These are phyloP conservation scores for Cantharis rustica DNA, from an alignment of 2,888 invertebrate genomes.

Conservation along the genomic window DNA sequence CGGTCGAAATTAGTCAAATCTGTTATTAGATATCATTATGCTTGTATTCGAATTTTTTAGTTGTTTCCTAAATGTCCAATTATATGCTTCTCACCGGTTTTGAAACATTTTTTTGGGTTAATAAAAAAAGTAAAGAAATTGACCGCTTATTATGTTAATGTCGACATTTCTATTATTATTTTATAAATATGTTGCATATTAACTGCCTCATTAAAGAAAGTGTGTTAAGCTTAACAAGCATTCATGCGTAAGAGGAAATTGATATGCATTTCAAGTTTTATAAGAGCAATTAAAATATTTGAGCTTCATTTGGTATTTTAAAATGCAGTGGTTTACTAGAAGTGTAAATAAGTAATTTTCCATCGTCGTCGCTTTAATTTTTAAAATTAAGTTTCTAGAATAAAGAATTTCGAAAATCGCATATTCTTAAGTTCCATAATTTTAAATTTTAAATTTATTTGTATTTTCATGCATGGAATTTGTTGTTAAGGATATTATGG, in stretches of 20 bases:
- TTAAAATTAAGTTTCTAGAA: no score
- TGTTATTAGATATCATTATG: neutral
- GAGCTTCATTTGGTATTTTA: neutral
- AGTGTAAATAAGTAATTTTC: neutral
- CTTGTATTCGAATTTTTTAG: neutral
- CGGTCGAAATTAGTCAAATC: neutral
- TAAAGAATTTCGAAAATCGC: no score
- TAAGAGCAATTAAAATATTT: neutral
- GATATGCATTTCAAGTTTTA: neutral
- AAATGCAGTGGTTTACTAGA: neutral
- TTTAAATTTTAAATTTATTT: no score
- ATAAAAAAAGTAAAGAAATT: neutral
- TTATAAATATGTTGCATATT: neutral
- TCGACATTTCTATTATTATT: conserved; percentile 1
- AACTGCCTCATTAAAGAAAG: conserved; percentile 2
- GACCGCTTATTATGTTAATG: neutral
- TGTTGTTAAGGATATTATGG: no score
- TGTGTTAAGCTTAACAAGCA: neutral
- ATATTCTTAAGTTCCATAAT: no score
- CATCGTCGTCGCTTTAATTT: no score
- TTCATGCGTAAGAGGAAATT: neutral
- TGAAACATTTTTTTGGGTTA: neutral
- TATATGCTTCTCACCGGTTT: neutral
- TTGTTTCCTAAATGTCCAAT: neutral
- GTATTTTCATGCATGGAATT: no score